Percentiles rank a stretch among this genome's conserved stretches.
Evolutionary conservation across 2,888 invertebrate species (phyloP).

Genomic region (Daptonema setosum): DNA sequence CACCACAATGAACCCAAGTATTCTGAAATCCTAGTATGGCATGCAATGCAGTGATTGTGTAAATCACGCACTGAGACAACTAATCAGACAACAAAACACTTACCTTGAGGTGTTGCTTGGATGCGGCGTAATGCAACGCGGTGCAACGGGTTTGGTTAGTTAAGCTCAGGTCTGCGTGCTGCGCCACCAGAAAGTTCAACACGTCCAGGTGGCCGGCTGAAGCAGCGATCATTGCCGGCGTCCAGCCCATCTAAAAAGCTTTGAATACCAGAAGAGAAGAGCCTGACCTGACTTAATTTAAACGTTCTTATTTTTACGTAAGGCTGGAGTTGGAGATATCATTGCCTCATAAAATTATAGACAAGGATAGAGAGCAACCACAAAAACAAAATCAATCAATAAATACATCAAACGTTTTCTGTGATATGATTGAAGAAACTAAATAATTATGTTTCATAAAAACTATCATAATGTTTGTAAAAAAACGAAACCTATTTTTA

Average conservation of each 20-base stretch:
- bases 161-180: conserved; percentile 60
- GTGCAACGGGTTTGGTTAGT: conserved; percentile 68
- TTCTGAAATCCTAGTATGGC: no score
- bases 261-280: not conserved
- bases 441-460: not conserved
- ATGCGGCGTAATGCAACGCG: conserved; percentile 85
- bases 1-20: no score
- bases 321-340: not conserved
- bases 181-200: conserved; percentile 62
- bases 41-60: no score
- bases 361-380: not conserved
- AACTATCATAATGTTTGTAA: no score
- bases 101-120: conserved; percentile 46
- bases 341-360: not conserved
- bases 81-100: no score
- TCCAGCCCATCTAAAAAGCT: conserved; percentile 23
- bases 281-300: not conserved
- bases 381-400: not conserved
- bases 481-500: not conserved
- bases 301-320: no score
- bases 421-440: not conserved
- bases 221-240: conserved; percentile 31
- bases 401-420: conserved; percentile 2
- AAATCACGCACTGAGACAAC: no score
- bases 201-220: conserved; percentile 47